Base-by-base conservation (phyloP, 2,888 invertebrate genomes). In the Aphidoletes aphidimyza region DNA sequence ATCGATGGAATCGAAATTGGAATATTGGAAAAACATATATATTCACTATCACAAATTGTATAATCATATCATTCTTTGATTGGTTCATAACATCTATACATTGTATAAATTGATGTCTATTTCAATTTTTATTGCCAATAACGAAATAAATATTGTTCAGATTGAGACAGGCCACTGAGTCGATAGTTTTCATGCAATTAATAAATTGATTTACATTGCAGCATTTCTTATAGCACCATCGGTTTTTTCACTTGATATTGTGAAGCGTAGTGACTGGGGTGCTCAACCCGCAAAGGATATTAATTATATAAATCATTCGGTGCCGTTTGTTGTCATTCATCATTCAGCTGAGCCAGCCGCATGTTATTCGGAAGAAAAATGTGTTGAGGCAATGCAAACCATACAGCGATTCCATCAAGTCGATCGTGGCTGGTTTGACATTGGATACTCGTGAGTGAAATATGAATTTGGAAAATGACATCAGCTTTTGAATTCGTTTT, bases 311-410 rank as follows among this genome's bases (percentile, higher is more conserved):
- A 85, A 87, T 42, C 91, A 91, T 11, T 94, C 94, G 0, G 93
- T 93, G 0, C 92, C 93, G 0, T 93, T 91, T 88, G 94, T 94
- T 78, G 92, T 95, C 86, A 93, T 95, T 86, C 95, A 95, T 88
- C 95, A 95, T 89, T 93, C 94, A 0, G 93, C 93, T 88, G 89
- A 91, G 81, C 94, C 94, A 0, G 90, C 88, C 0, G 93, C 93
- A 11, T 95, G 94, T 88, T 89, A 90, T 86, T 91, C 90, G 0
- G 89, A 89, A 0, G 88, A 89, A 0, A 89, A 91, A 5, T 95
- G 94, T 87, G 89, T 89, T 83, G 87, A 86, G 0, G 91, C 92
- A 26, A 93, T 95, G 94, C 90, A 91, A 84, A 89, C 90, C 49
- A 94, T 95, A 92, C 94, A 95, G 89, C 89, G 90, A 47, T 92